phyloP scores from a whole-genome alignment of 2,797 vertebrate genomes.

The Pteropus rufus region DNA sequence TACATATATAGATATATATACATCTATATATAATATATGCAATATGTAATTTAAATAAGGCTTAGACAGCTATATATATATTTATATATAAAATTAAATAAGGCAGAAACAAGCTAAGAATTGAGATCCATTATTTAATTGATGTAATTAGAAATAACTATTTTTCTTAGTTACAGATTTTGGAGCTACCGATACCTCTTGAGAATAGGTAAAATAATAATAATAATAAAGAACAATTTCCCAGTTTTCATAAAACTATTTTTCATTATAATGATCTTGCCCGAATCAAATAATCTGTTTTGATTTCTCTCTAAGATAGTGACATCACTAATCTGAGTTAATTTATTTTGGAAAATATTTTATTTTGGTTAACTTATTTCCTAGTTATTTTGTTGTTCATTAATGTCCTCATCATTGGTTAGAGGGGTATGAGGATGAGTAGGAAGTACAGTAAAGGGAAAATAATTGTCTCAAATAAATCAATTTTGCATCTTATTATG shows the following conservation, averaged over 20 bases:
- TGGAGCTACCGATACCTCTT: not conserved
- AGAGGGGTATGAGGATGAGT: not conserved
- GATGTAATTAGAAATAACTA: not conserved
- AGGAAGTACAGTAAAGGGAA: not conserved
- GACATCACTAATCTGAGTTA: not conserved
- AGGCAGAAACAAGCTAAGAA: not conserved
- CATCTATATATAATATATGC: not conserved
- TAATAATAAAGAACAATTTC: not conserved
- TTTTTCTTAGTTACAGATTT: not conserved
- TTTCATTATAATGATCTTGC: not conserved
- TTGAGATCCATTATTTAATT: not conserved
- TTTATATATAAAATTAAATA: not conserved
- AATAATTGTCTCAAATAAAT: not conserved
- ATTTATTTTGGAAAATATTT: constrained; percentile 27
- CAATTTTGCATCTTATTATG: not conserved
- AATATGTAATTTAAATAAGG: not conserved
- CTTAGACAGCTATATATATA: not conserved
- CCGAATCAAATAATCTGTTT: not conserved
- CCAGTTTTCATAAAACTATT: not conserved
- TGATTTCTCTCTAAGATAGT: not conserved
- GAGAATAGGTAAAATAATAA: not conserved
- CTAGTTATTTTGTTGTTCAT: not conserved
- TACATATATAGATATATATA: not conserved
- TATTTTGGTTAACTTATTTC: not conserved
- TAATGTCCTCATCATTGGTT: not conserved